Evolutionary conservation across 2,113 vertebrate genomes (phyloP), one percentile per base, ranked within the genome.

Genomic region (Aplodontia rufa): DNA sequence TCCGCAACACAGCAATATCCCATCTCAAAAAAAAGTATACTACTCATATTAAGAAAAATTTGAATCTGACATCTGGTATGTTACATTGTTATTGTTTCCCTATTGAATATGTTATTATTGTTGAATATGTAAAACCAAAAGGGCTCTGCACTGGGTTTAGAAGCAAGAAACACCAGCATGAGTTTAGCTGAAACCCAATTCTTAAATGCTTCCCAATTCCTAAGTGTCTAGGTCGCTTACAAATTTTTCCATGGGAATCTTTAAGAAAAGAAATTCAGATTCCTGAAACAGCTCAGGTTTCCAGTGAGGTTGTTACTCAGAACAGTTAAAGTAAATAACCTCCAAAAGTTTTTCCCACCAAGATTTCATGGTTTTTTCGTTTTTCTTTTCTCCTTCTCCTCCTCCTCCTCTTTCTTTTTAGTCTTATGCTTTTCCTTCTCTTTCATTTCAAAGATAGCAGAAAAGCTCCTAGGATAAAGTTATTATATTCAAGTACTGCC

Each of bases 261-360:
- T 94, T 51, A 90, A 91, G 82, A 74, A 93, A 93, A 93, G 58
- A 88, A 96, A 76, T 85, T 92, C n/a, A 47, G 69, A 84, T 96
- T 88, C 37, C 92, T 81, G 42, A 95, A 96, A 53, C 51, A 83
- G 53, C 58, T 47, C 55, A 14, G 79, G 55, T 87, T 96, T 80
- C 53, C 74, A 35, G 80, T 47, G 20, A 84, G 45, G 55, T 72
- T 85, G 24, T 66, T 83, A 32, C 37, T 80, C 81, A 53, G 37
- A 85, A 81, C 68, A 47, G 32, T 92, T 90, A 37, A 88, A 58
- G 74, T 87, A 85, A 78, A 91, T 60, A 80, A 84, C 62, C 35
- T 95, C 49, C 49, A 9, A 53, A 81, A 82, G n/a, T 60, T 60
- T 60, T 28, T 24, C 58, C 58, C 24, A 28, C 58, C 22, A 60